Percentiles rank a stretch among this genome's conserved stretches.
These are phyloP conservation scores for Mobula hypostoma DNA, from an alignment of 2,113 vertebrate genomes.

Conservation along the genomic window DNA sequence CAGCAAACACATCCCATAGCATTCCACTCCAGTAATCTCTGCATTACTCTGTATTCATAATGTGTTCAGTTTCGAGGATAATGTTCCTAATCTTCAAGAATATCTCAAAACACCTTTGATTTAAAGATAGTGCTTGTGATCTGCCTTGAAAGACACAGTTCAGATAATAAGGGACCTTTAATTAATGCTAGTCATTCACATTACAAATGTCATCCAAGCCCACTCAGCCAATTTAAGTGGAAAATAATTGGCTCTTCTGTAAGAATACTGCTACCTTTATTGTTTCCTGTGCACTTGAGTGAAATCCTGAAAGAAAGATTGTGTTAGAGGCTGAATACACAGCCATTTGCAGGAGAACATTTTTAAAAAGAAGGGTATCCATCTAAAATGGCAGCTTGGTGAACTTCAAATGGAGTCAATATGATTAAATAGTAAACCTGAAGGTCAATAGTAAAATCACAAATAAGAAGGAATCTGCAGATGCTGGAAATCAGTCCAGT, in stretches of 20 bases:
- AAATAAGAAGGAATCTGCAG: no score
- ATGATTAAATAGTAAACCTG: background rate
- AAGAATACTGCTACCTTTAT: background rate
- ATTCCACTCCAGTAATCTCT: background rate
- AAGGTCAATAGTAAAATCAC: background rate
- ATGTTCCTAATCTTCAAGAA: slow-evolving; percentile 17
- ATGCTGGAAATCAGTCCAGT: no score
- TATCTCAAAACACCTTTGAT: background rate
- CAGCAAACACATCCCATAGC: background rate
- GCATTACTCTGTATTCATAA: slow-evolving; percentile 15
- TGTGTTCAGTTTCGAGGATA: background rate
- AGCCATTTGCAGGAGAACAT: background rate
- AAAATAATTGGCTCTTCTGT: background rate
- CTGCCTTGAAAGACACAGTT: background rate
- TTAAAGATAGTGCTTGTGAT: slow-evolving; percentile 8
- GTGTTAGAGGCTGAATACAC: background rate
- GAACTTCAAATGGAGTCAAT: background rate
- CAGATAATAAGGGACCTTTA: background rate
- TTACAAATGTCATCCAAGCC: background rate
- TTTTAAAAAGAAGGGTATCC: background rate
- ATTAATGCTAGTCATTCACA: slow-evolving; percentile 16
- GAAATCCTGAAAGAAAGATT: background rate
- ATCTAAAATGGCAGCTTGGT: background rate
- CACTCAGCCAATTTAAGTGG: slow-evolving; percentile 3
- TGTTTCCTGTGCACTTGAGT: background rate